Evolutionary conservation across 2,888 invertebrate species (phyloP).

Genomic region (Invenusta paracnida): DNA sequence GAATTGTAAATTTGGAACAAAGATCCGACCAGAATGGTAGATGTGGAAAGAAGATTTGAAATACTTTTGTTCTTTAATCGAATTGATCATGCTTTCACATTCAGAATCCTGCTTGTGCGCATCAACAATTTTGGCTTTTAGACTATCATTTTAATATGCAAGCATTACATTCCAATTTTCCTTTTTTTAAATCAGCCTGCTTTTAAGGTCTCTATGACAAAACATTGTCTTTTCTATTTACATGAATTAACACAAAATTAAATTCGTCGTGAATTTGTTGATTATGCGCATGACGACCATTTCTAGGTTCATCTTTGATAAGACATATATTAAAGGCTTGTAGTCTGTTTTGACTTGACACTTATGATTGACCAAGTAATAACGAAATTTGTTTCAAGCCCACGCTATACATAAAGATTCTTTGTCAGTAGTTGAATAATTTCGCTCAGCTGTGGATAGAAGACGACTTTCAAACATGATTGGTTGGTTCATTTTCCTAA

Average conservation of each 20-base stretch:
- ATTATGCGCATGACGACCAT: conserved; percentile 30
- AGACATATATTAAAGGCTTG: conserved; percentile 20
- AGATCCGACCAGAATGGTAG: neutral
- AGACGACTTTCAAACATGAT: neutral
- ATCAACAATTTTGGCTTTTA: neutral
- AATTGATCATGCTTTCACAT: neutral
- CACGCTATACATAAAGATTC: neutral
- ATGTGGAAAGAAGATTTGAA: neutral
- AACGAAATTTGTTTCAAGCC: neutral
- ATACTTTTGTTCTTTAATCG: neutral
- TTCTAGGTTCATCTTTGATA: conserved; percentile 19
- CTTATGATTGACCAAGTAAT: neutral
- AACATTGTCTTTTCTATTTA: neutral
- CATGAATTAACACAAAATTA: conserved; percentile 9
- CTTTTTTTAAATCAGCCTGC: neutral
- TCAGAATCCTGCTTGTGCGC: neutral
- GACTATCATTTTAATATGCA: neutral
- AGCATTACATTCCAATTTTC: neutral
- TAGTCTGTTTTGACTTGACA: conserved; percentile 8
- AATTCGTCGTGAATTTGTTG: conserved; percentile 22
- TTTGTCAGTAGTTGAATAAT: conserved; percentile 20
- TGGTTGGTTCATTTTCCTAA: conserved; percentile 7
- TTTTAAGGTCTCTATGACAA: neutral
- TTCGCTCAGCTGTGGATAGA: conserved; percentile 3
- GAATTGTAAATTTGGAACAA: conserved; percentile 15